phyloP scores from a whole-genome alignment of 1,140 invertebrate species.

The Drosophila hydei region DNA sequence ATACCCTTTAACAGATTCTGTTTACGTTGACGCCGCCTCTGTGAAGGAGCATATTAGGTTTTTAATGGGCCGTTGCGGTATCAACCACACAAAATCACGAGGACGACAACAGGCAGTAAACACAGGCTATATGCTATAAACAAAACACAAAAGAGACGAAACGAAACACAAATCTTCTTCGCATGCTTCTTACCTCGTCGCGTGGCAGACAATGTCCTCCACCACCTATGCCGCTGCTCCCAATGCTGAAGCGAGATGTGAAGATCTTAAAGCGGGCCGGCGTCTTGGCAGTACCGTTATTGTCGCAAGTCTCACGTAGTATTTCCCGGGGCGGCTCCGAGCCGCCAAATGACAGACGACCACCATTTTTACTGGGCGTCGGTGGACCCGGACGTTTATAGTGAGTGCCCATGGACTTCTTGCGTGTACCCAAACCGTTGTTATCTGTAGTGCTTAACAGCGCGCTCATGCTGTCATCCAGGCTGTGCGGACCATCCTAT shows the following conservation, averaged over 20 bases:
- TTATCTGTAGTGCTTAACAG: constrained; percentile 84
- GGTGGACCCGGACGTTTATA: constrained; percentile 93
- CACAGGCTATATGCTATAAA: not conserved
- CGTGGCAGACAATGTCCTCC: constrained; percentile 40
- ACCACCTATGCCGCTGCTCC: constrained; percentile 32
- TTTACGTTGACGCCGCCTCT: constrained; percentile 41
- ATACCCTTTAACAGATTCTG: constrained; percentile 29
- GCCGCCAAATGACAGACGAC: constrained; percentile 86
- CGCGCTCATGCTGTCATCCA: constrained; percentile 87
- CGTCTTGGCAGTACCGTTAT: constrained; percentile 58
- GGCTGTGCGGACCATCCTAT: constrained; percentile 85
- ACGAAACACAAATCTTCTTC: not conserved
- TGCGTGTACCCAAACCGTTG: constrained; percentile 71
- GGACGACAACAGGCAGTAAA: constrained; percentile 12
- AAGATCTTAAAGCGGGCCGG: constrained; percentile 79
- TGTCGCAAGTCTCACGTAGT: constrained; percentile 63
- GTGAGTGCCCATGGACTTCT: constrained; percentile 87
- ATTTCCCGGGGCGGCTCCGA: constrained; percentile 73
- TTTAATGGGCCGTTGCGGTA: constrained; percentile 9
- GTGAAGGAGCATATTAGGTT: constrained; percentile 22
- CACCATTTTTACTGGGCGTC: constrained; percentile 93
- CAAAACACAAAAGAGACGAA: constrained; percentile 4
- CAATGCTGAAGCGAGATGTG: constrained; percentile 74
- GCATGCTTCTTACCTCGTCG: constrained; percentile 59
- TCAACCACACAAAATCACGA: constrained; percentile 30